Evolutionary conservation across 2,113 vertebrate genomes (phyloP).

Genomic region (Catagonus wagneri): DNA sequence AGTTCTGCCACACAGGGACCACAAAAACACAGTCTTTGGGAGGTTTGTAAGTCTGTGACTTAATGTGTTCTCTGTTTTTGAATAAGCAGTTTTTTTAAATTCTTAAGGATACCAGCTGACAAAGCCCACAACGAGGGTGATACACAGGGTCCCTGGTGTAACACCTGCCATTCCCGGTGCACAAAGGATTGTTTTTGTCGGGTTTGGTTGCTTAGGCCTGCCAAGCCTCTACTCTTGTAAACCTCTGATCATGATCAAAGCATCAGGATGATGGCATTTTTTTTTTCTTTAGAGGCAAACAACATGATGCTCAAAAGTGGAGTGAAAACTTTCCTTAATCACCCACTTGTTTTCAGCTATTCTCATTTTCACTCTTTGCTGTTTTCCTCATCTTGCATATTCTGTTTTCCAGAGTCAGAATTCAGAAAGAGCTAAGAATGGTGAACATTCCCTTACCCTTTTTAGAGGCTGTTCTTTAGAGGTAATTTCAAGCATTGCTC

Average conservation of each 20-base stretch:
- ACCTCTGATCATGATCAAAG: neutral
- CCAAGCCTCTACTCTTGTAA: neutral
- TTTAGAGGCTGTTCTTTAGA: neutral
- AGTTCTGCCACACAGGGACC: neutral
- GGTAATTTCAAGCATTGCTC: neutral
- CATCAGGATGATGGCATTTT: neutral
- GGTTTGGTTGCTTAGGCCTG: neutral
- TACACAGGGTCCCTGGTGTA: neutral
- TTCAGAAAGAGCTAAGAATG: neutral
- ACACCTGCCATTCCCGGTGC: neutral
- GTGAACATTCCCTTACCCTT: neutral
- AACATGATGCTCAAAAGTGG: neutral
- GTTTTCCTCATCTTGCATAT: neutral
- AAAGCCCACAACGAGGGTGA: neutral
- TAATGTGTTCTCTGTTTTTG: neutral
- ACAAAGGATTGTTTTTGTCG: neutral
- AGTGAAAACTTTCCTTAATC: neutral
- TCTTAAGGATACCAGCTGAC: neutral
- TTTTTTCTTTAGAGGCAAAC: neutral
- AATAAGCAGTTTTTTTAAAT: neutral
- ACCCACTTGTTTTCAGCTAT: neutral
- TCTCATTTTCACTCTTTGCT: neutral
- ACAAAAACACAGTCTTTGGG: neutral
- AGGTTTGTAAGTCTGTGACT: neutral
- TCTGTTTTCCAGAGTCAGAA: neutral